A percentile compares a stretch with the other conserved stretches of the same genome.
Conservation (phyloP, 2,797 vertebrate genomes). For the Triplophysa bombifrons region DNA sequence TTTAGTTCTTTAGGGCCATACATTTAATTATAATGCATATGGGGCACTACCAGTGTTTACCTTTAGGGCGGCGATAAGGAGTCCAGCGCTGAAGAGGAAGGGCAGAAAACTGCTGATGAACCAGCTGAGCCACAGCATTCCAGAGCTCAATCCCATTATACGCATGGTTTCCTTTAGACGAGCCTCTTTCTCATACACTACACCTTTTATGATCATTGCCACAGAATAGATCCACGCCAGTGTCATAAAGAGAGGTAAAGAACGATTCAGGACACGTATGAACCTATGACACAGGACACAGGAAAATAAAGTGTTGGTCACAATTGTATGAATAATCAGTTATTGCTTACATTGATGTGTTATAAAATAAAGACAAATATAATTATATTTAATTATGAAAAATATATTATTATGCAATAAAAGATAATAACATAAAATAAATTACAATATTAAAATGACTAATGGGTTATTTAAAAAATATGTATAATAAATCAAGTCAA, state of each 20-base stretch:
- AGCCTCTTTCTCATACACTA: slow-evolving; percentile 91
- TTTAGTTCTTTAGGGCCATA: too few relatives aligned
- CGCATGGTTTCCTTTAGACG: slow-evolving; percentile 90
- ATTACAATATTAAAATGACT: too few relatives aligned
- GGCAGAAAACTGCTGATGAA: slow-evolving; percentile 87
- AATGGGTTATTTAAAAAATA: too few relatives aligned
- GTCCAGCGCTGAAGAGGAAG: slow-evolving; percentile 82
- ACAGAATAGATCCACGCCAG: slow-evolving; percentile 94
- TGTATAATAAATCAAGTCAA: too few relatives aligned
- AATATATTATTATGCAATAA: too few relatives aligned
- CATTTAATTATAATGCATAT: too few relatives aligned
- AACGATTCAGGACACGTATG: slow-evolving; percentile 85
- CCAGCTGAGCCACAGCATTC: slow-evolving; percentile 90
- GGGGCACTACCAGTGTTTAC: slow-evolving; percentile 58
- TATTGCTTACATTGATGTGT: too few relatives aligned
- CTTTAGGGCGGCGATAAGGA: slow-evolving; percentile 87
- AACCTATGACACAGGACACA: slow-evolving; percentile 72
- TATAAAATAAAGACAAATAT: too few relatives aligned
- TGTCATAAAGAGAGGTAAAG: slow-evolving; percentile 89
- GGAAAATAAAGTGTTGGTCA: background rate
- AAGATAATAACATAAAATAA: too few relatives aligned
- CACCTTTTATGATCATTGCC: slow-evolving; percentile 90
- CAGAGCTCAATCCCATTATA: slow-evolving; percentile 85
- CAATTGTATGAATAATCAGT: too few relatives aligned
- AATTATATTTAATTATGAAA: too few relatives aligned